Conservation (phyloP, 2,113 vertebrate genomes). For the Macrotis lagotis region DNA sequence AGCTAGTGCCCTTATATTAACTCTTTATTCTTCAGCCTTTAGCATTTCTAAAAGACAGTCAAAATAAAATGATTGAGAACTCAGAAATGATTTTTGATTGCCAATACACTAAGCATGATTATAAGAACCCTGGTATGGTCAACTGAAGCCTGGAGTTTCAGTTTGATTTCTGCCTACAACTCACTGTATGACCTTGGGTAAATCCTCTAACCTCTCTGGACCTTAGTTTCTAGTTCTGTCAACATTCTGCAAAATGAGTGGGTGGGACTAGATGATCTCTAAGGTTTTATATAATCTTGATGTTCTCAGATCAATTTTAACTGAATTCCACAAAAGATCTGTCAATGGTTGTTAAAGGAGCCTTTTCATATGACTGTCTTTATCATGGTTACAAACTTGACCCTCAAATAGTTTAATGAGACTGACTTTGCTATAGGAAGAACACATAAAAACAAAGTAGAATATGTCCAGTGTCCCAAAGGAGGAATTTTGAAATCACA, state of each 20-base stretch:
- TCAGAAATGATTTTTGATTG: background rate
- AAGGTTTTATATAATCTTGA: background rate
- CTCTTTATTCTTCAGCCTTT: background rate
- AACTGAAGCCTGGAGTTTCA: background rate
- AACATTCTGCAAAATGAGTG: background rate
- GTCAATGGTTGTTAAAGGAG: background rate
- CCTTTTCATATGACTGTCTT: background rate
- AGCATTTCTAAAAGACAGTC: background rate
- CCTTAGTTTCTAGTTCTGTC: background rate
- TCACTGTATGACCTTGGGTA: background rate
- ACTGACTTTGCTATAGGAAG: background rate
- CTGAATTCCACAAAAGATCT: background rate
- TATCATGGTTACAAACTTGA: background rate
- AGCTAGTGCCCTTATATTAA: background rate
- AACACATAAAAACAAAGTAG: background rate
- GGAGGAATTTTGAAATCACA: background rate
- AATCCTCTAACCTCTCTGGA: background rate
- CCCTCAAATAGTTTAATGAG: background rate
- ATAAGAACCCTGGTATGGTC: background rate
- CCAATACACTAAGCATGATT: background rate
- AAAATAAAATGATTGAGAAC: background rate
- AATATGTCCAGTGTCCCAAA: background rate
- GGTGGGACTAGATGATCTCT: background rate
- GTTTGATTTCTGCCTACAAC: background rate
- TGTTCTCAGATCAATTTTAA: background rate